phyloP scores from a whole-genome alignment of 1,140 invertebrate species.

The Drosophila lacertosa region DNA sequence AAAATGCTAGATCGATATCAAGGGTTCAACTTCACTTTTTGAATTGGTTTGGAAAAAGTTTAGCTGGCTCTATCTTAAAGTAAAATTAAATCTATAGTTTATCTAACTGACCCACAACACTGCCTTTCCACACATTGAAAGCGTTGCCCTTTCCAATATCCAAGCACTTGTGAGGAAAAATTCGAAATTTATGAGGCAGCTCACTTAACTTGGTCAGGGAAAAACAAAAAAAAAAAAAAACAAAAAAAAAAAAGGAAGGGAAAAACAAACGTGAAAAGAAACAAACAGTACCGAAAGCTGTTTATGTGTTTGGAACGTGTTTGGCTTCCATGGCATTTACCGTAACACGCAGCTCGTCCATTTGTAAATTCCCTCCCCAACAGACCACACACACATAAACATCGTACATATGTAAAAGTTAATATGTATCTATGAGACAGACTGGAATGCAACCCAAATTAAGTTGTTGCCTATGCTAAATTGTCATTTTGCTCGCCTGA shows the following conservation, averaged over 20 bases:
- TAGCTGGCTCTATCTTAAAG: background rate
- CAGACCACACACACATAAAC: background rate
- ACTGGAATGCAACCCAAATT: slow-evolving; percentile 55
- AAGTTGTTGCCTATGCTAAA: slow-evolving; percentile 71
- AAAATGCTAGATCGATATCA: background rate
- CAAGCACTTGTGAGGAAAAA: slow-evolving; percentile 41
- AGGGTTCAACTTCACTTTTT: background rate
- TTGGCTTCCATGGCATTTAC: slow-evolving; percentile 47
- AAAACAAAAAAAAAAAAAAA: slow-evolving; percentile 4
- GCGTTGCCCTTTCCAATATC: background rate
- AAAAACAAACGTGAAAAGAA: no score
- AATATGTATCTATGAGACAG: slow-evolving; percentile 18
- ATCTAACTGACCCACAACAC: slow-evolving; percentile 11
- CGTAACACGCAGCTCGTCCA: slow-evolving; percentile 53
- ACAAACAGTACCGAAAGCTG: slow-evolving; percentile 61
- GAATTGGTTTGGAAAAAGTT: slow-evolving; percentile 19
- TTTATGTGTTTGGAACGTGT: slow-evolving; percentile 77
- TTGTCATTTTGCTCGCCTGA: slow-evolving; percentile 52
- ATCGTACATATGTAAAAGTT: slow-evolving; percentile 2
- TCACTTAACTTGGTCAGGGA: slow-evolving; percentile 50
- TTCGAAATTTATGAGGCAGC: slow-evolving; percentile 67
- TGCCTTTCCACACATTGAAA: slow-evolving; percentile 30
- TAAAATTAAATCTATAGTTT: slow-evolving; percentile 19
- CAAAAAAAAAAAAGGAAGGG: background rate
- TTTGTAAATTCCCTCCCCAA: slow-evolving; percentile 35